These are phyloP conservation scores for Trichacis sp. DNA, from an alignment of 2,888 invertebrate genomes.

Conservation along the genomic window DNA sequence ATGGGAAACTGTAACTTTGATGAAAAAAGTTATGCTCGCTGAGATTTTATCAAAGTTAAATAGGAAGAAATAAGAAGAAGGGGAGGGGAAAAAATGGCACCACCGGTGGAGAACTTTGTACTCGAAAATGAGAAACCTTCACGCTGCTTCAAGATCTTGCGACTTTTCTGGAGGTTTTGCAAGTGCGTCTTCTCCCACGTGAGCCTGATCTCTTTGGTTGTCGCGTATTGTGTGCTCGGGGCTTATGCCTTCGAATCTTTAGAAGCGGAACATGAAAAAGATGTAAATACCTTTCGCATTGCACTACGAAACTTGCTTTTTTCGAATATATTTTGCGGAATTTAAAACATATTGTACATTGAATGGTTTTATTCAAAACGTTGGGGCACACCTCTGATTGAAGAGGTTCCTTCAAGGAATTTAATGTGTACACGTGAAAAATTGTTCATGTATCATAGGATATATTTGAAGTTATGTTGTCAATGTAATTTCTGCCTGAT, in stretches of 20 bases:
- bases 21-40: neutral
- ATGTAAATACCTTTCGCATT: constrained; percentile 70
- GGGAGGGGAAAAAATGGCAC: neutral
- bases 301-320: neutral
- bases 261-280: constrained; percentile 80
- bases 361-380: no score
- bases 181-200: constrained; percentile 88
- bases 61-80: neutral
- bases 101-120: constrained; percentile 16
- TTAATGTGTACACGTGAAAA: no score
- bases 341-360: no score
- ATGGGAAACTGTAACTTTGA: no score
- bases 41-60: neutral
- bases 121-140: constrained; percentile 54
- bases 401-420: no score
- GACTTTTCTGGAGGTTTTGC: constrained; percentile 61
- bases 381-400: no score
- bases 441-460: no score
- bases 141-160: constrained; percentile 56
- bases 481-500: no score
- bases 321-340: no score
- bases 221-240: constrained; percentile 90
- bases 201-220: constrained; percentile 87
- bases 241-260: constrained; percentile 86
- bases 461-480: no score